phyloP scores from a whole-genome alignment of 2,888 invertebrate species.

The Diplolepis rosae region DNA sequence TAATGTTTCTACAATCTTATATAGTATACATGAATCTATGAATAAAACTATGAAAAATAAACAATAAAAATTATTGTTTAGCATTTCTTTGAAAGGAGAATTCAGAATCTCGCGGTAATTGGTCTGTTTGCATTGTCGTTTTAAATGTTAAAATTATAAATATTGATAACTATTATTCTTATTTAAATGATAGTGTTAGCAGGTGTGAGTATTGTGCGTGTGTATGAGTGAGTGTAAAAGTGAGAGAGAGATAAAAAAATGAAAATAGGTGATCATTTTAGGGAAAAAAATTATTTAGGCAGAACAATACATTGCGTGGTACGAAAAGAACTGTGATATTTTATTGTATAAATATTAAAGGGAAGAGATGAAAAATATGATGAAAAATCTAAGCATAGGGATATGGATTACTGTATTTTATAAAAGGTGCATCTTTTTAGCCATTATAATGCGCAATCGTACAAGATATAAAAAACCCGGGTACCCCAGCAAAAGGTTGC shows the following conservation, averaged over 20 bases:
- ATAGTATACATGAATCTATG: constrained; percentile 44
- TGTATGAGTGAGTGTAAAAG: constrained; percentile 32
- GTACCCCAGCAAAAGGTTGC: constrained; percentile 27
- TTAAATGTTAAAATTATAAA: constrained; percentile 50
- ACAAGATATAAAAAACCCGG: constrained; percentile 46
- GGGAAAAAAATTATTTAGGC: constrained; percentile 62
- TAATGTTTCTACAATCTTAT: constrained; percentile 49
- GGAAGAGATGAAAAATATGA: constrained; percentile 52
- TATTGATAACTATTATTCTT: constrained; percentile 43
- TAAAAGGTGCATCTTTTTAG: constrained; percentile 67
- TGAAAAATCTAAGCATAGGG: constrained; percentile 56
- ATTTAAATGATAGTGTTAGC: constrained; percentile 40
- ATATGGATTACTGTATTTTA: constrained; percentile 68
- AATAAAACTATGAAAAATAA: constrained; percentile 29
- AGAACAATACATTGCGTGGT: constrained; percentile 69
- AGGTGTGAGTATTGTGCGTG: constrained; percentile 33
- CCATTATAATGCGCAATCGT: constrained; percentile 54
- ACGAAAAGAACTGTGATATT: constrained; percentile 74
- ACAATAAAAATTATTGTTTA: constrained; percentile 31
- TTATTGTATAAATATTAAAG: constrained; percentile 70
- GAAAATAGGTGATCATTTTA: constrained; percentile 52
- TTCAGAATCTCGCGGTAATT: constrained; percentile 4
- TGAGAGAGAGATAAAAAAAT: constrained; percentile 36
- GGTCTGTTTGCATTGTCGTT: constrained; percentile 44
- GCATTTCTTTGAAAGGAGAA: constrained; percentile 21